Base-by-base conservation (phyloP, 2,888 invertebrate genomes). In the Plebejus argus region DNA sequence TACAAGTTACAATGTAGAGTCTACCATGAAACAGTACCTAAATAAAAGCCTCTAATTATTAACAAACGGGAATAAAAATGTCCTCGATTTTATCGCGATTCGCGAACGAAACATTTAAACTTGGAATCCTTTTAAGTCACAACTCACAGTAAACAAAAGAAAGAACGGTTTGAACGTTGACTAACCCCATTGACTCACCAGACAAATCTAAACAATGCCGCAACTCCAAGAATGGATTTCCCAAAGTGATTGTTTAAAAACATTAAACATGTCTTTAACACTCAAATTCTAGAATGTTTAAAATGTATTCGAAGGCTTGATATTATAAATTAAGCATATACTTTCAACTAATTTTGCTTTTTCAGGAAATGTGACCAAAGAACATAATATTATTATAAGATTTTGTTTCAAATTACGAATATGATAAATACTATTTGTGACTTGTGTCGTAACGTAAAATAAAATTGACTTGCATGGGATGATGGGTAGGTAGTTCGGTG, bases 191-290 rank as follows among this genome's bases (percentile, higher is more conserved):
- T 74, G 74, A 74, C 45, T 74, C 74, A 74, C 74, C 74, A 74
- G 74, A 53, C 49, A 49, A 53, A 53, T 53, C 77, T 39, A 72
- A 77, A 61, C 77, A 72, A 77, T 61, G 72, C n/a, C 58, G 61
- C 23, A 61, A 72, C 71, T 72, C 72, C 77, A 77, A 77, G 77
- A 72, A 77, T 77, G 72, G 72, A 72, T 45, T 77, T 77, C 72
- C 61, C 77, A 72, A 77, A 77, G 77, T 72, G 58, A 77, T 77
- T 77, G 77, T 77, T 72, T 74, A 12, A 72, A 61, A 77, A 77
- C 49, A 53, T 53, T 61, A 61, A 77, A 77, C 49, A 53, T 53
- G 23, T 49, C 53, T 53, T 49, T 49, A 49, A 49, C 20, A 49
- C 28, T 23, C 23, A 10, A 72, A 12, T 28, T 66, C 15, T 66